phyloP scores from a whole-genome alignment of 2,113 vertebrate species.

The Pampusana beccarii region DNA sequence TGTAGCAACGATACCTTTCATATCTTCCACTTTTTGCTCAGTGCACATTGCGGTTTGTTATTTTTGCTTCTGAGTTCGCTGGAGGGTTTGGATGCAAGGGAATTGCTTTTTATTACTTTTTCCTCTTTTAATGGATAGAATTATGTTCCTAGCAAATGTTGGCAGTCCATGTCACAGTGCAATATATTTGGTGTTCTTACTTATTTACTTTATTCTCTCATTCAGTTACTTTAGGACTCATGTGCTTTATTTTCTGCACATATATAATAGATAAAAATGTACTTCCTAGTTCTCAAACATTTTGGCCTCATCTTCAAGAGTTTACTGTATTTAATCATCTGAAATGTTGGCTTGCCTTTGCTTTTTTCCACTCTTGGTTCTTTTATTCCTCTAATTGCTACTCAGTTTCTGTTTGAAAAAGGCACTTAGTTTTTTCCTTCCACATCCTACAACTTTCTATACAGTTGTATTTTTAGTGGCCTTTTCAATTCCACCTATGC shows the following conservation, averaged over 20 bases:
- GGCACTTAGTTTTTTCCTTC: not conserved
- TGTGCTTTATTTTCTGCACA: not conserved
- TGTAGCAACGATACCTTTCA: not conserved
- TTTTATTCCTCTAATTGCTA: not conserved
- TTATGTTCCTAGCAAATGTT: not conserved
- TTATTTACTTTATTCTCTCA: not conserved
- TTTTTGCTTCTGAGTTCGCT: not conserved
- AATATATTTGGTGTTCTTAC: not conserved
- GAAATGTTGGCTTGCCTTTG: not conserved
- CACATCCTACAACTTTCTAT: not conserved
- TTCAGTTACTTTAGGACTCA: not conserved
- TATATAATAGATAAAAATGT: not conserved
- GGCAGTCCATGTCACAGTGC: not conserved
- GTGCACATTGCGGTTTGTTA: not conserved
- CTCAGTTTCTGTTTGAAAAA: not conserved
- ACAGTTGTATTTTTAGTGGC: not conserved
- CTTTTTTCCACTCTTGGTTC: not conserved
- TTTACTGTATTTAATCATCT: not conserved
- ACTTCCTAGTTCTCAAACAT: not conserved
- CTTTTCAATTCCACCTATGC: not conserved
- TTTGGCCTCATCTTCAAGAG: not conserved
- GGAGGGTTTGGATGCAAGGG: not conserved
- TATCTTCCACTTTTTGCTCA: not conserved
- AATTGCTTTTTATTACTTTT: not conserved
- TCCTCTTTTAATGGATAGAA: not conserved